Conservation (phyloP, 2,797 vertebrate species). For the Semaprochilodus insignis region DNA sequence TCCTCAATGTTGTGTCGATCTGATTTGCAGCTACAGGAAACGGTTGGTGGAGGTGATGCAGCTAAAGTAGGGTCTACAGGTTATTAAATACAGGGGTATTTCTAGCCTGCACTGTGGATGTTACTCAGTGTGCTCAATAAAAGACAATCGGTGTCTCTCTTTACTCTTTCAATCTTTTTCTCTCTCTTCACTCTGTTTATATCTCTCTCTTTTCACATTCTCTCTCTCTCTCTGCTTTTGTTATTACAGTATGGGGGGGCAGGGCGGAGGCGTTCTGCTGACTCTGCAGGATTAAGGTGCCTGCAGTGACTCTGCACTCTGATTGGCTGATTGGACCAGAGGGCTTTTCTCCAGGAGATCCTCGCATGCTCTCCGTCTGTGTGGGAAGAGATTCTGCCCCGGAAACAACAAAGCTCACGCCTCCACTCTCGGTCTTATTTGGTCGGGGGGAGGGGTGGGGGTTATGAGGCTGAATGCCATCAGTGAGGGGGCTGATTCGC, state of each 20-base stretch:
- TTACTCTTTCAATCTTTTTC: neutral
- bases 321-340: slow-evolving; percentile 36
- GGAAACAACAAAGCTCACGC: slow-evolving; percentile 21
- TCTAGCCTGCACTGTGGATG: no score
- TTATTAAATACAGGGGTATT: no score
- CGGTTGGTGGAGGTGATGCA: no score
- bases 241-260: no score
- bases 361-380: neutral
- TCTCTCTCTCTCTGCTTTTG: no score
- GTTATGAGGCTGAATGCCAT: neutral
- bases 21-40: no score
- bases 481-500: neutral
- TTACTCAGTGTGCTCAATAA: no score
- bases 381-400: slow-evolving; percentile 26
- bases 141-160: no score
- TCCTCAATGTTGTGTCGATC: no score
- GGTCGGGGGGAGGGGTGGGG: neutral
- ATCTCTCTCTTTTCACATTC: no score
- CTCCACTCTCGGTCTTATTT: neutral
- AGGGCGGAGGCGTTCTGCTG: neutral
- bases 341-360: slow-evolving; percentile 39
- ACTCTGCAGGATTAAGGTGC: neutral
- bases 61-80: no score
- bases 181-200: neutral
- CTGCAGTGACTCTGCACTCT: neutral